Conservation (phyloP, 1,140 invertebrate genomes). For the Zophobas atratus region DNA sequence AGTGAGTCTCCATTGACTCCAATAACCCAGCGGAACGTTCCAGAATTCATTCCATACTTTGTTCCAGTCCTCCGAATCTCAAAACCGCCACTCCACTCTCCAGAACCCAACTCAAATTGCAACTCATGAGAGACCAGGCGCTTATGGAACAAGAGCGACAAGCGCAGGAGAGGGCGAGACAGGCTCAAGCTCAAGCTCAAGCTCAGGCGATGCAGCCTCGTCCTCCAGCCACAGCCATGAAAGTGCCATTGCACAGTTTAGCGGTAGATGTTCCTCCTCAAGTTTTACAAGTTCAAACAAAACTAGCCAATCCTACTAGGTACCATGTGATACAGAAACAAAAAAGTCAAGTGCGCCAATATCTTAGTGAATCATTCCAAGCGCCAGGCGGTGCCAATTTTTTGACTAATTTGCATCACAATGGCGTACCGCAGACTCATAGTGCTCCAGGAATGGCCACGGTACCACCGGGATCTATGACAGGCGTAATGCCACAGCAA, state of each 20-base stretch:
- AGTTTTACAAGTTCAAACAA: slow-evolving; percentile 86
- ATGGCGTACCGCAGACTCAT: slow-evolving; percentile 65
- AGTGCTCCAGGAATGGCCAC: slow-evolving; percentile 61
- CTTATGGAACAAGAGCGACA: slow-evolving; percentile 80
- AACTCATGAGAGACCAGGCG: slow-evolving; percentile 87
- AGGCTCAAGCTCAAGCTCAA: slow-evolving; percentile 54
- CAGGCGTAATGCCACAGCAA: slow-evolving; percentile 46
- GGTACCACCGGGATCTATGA: slow-evolving; percentile 37
- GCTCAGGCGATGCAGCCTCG: slow-evolving; percentile 69
- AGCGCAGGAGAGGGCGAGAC: slow-evolving; percentile 68
- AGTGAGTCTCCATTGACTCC: not conserved
- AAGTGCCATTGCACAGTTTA: slow-evolving; percentile 73
- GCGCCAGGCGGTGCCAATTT: slow-evolving; percentile 63
- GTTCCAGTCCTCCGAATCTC: slow-evolving; percentile 85
- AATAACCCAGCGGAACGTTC: not conserved
- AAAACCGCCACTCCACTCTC: slow-evolving; percentile 86
- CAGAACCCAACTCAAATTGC: slow-evolving; percentile 87
- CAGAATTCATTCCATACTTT: slow-evolving; percentile 42
- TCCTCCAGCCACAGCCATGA: slow-evolving; percentile 71
- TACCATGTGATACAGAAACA: slow-evolving; percentile 94
- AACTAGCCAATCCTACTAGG: slow-evolving; percentile 90
- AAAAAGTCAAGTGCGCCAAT: slow-evolving; percentile 89
- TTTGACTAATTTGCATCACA: slow-evolving; percentile 55
- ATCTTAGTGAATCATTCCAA: slow-evolving; percentile 84
- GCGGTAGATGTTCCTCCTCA: slow-evolving; percentile 84